Conservation (phyloP, 2,888 invertebrate genomes). For the Tenthredo notha region DNA sequence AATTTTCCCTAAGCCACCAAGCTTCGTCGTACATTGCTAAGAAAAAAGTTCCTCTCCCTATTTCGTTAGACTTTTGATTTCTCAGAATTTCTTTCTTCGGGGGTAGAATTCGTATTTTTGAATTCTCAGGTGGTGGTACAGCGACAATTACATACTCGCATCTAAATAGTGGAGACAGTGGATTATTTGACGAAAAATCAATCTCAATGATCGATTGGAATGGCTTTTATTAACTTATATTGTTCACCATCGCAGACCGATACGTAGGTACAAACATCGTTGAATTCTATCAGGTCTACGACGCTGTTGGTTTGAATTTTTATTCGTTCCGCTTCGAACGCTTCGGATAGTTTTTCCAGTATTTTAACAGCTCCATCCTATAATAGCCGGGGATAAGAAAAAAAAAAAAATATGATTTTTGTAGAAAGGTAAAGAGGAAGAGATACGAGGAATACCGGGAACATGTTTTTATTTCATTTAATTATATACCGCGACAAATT, state of each 20-base stretch:
- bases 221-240: constrained; percentile 54
- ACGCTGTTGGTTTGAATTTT: constrained; percentile 37
- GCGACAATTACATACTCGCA: constrained; percentile 67
- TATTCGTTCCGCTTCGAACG: not conserved
- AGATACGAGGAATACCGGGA: not conserved
- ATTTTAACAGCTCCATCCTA: constrained; percentile 23
- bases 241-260: constrained; percentile 61
- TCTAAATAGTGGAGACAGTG: constrained; percentile 56
- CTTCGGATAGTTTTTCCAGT: constrained; percentile 17
- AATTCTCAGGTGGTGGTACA: constrained; percentile 64
- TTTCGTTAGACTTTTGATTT: constrained; percentile 57
- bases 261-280: constrained; percentile 63
- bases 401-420: not conserved
- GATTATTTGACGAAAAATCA: not conserved
- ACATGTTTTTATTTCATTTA: constrained; percentile 11
- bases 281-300: constrained; percentile 60
- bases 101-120: constrained; percentile 60
- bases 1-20: constrained; percentile 54
- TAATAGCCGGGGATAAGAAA: not conserved
- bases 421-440: not conserved
- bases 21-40: constrained; percentile 59
- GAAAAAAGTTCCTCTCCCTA: constrained; percentile 63
- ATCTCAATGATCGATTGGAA: not conserved
- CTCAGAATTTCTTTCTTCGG: constrained; percentile 54
- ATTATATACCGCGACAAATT: constrained; percentile 64